Base-by-base conservation (phyloP, 2,113 vertebrate genomes). In the Phyllostomus hastatus region DNA sequence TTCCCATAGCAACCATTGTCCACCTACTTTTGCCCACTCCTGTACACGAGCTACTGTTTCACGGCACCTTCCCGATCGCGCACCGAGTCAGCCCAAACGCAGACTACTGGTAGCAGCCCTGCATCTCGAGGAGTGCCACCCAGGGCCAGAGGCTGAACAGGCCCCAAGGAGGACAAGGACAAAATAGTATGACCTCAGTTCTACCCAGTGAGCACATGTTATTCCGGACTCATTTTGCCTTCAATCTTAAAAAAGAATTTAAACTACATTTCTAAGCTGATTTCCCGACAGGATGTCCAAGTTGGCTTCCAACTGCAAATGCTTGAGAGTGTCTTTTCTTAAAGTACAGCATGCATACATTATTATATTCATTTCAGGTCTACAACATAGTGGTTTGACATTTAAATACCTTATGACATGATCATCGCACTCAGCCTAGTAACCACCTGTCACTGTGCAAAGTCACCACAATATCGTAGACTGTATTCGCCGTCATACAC, bases 41-140 rank as follows among this genome's bases (percentile, higher is more conserved):
- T 28, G 59, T 0, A 1, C 41, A 5, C 2, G 0, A 35, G 7
- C 4, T 8, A 6, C 24, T 31, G 28, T 22, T 59, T 31, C 3
- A 3, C 28, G 24, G 54, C 2, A 31, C 46, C 17, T 48, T 67
- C 4, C 22, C 33, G 14, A 17, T 46, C 6, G 17, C 4, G 14
- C 66, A 73, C 5, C 41, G 17, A 15, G 20, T 43, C 50, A 57
- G 43, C 4, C 16, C 5, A 46, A 79, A 69, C 12, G 46, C 85
- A 67, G 41, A 31, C 16, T 38, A 12, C 43, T 48, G 66, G 6
- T 28, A 12, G 14, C 26, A 61, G 59, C 59, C 59, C 59, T 61
- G 26, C 10, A 4, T 61, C 2, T 2, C 28, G 59, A 28, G 59
- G 59, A 26, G 28, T 61, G 59, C 35, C n/a, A 48, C 15, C 7